phyloP scores from a whole-genome alignment of 2,888 invertebrate genomes.

The Protophormia terraenovae region DNA sequence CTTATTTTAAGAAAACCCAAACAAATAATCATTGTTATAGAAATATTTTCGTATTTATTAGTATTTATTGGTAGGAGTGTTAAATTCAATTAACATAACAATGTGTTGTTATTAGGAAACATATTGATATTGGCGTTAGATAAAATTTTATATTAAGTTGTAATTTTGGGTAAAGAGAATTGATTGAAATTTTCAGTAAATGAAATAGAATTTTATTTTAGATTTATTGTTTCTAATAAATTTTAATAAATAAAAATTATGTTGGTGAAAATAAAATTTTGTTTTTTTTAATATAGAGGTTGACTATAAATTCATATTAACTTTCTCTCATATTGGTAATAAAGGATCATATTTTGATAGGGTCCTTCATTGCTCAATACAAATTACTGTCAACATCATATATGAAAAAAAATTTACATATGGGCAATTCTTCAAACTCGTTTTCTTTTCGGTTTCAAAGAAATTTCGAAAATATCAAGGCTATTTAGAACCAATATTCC shows the following conservation, averaged over 20 bases:
- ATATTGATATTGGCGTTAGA: not conserved
- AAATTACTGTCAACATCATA: too few species aligned
- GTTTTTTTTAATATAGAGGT: too few species aligned
- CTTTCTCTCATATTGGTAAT: too few species aligned
- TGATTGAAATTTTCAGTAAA: not conserved
- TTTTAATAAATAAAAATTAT: not conserved
- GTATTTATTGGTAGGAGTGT: slow-evolving; percentile 70
- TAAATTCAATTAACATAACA: slow-evolving; percentile 72
- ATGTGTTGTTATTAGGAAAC: slow-evolving; percentile 75
- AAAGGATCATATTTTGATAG: too few species aligned
- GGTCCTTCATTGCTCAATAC: too few species aligned
- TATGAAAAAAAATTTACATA: too few species aligned
- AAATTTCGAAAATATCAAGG: too few species aligned
- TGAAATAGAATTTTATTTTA: not conserved
- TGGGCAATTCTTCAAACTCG: too few species aligned
- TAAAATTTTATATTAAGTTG: not conserved
- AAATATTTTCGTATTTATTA: slow-evolving; percentile 14
- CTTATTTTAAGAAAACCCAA: slow-evolving; percentile 8
- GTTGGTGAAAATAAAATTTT: not conserved
- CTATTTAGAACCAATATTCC: too few species aligned
- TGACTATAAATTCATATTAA: too few species aligned
- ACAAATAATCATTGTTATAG: not conserved
- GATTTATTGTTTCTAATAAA: slow-evolving; percentile 13
- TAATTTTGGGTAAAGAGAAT: not conserved
- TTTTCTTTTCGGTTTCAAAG: too few species aligned